A percentile compares a stretch with the other conserved stretches of the same genome.
These are phyloP conservation scores for Perca flavescens DNA, from an alignment of 2,113 vertebrate genomes.

Conservation along the genomic window DNA sequence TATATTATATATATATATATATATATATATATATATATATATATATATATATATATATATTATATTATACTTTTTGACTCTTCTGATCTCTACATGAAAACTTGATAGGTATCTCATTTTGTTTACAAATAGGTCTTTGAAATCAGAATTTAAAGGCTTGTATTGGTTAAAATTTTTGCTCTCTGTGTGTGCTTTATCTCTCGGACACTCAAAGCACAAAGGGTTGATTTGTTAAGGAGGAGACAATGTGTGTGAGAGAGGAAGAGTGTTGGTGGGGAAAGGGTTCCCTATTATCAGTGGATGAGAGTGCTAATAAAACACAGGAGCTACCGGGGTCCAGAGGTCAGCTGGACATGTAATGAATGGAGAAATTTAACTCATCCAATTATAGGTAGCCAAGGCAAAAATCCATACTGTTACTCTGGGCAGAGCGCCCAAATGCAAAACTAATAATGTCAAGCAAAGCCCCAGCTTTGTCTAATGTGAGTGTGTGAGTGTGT, in stretches of 20 bases:
- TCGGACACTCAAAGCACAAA: constrained; percentile 24
- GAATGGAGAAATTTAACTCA: constrained; percentile 89
- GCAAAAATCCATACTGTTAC: constrained; percentile 86
- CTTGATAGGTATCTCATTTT: neutral
- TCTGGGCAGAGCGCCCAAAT: constrained; percentile 85
- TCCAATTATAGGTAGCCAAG: constrained; percentile 86
- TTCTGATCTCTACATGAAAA: neutral
- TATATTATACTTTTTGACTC: too few species aligned
- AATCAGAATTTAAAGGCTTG: neutral
- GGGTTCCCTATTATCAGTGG: constrained; percentile 81
- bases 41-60: too few species aligned
- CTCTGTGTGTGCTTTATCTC: neutral
- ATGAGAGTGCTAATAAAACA: constrained; percentile 86
- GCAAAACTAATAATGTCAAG: constrained; percentile 88
- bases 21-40: too few species aligned
- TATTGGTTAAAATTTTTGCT: neutral
- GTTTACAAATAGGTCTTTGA: neutral
- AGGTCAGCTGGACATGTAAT: constrained; percentile 86
- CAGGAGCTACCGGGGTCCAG: constrained; percentile 79
- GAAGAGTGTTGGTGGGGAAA: constrained; percentile 57
- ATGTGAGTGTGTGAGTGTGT: constrained; percentile 35
- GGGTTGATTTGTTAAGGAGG: constrained; percentile 68
- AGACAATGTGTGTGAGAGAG: constrained; percentile 45
- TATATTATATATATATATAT: too few species aligned
- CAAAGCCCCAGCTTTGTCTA: constrained; percentile 77